Percentiles rank a stretch among this genome's conserved stretches.
These are phyloP conservation scores for Pandemis cinnamomeana DNA, from an alignment of 2,888 invertebrate species.

Conservation along the genomic window DNA sequence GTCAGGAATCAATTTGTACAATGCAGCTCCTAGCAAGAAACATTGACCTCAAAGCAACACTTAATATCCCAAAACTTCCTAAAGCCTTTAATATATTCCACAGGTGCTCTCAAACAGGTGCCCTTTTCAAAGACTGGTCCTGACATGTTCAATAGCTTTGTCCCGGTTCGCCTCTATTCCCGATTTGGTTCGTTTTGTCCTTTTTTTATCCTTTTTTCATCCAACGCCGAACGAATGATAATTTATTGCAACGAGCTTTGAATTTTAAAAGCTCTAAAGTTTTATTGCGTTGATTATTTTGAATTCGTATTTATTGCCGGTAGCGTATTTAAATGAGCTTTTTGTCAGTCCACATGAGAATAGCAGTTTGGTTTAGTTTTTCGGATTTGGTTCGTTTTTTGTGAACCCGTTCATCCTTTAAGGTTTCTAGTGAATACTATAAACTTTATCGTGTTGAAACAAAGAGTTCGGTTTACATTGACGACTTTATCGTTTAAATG, in stretches of 20 bases:
- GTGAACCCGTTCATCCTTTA: not conserved
- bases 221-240: slow-evolving; percentile 63
- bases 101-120: slow-evolving; percentile 79
- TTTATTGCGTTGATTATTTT: slow-evolving; percentile 45
- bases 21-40: not conserved
- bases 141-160: slow-evolving; percentile 76
- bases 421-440: not conserved
- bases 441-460: not conserved
- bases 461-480: not conserved
- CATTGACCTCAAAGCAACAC: slow-evolving; percentile 45
- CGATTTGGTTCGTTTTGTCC: slow-evolving; percentile 64
- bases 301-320: slow-evolving; percentile 43
- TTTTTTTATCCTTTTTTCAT: slow-evolving; percentile 54
- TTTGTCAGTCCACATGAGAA: slow-evolving; percentile 9
- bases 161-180: slow-evolving; percentile 65
- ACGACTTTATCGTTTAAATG: not conserved
- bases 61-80: slow-evolving; percentile 45
- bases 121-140: slow-evolving; percentile 64
- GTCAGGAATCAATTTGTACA: too few relatives aligned
- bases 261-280: slow-evolving; percentile 51
- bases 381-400: not conserved
- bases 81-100: slow-evolving; percentile 67
- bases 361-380: slow-evolving; percentile 12
- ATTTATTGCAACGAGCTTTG: slow-evolving; percentile 67
- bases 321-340: slow-evolving; percentile 44